Percentiles rank a stretch among this genome's conserved stretches.
phyloP scores from a whole-genome alignment of 2,888 invertebrate species.

The Chloroclystis v-ata region DNA sequence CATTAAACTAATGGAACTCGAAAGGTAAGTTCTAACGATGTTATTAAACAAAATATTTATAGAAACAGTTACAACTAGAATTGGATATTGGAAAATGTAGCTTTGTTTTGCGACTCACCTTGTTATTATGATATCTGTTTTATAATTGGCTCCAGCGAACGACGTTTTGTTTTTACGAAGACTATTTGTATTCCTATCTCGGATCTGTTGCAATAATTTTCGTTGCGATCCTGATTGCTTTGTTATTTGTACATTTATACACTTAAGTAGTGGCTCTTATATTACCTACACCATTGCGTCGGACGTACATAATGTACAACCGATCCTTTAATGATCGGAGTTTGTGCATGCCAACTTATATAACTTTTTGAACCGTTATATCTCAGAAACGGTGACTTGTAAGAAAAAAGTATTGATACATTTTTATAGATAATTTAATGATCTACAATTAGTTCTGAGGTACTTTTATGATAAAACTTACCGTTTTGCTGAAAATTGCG shows the following conservation, averaged over 20 bases:
- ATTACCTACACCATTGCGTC: too few species aligned
- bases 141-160: slow-evolving; percentile 19
- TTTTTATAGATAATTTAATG: too few species aligned
- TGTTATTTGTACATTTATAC: slow-evolving; percentile 22
- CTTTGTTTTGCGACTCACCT: slow-evolving; percentile 18
- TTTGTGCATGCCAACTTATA: too few species aligned
- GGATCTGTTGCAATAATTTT: slow-evolving; percentile 12
- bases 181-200: slow-evolving; percentile 8
- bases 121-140: slow-evolving; percentile 15
- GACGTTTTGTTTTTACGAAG: slow-evolving; percentile 13
- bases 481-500: too few species aligned
- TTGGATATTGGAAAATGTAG: slow-evolving; percentile 20
- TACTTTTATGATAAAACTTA: too few species aligned
- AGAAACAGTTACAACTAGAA: slow-evolving; percentile 19
- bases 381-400: too few species aligned
- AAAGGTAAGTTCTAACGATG: slow-evolving; percentile 17
- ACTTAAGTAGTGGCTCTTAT: too few species aligned
- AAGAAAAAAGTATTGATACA: too few species aligned
- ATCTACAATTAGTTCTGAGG: too few species aligned
- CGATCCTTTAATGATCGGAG: too few species aligned
- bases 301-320: too few species aligned
- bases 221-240: slow-evolving; percentile 1
- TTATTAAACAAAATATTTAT: slow-evolving; percentile 19
- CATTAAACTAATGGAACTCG: slow-evolving; percentile 2
- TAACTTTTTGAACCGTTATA: too few species aligned